Conservation (phyloP, 2,797 vertebrate genomes). For the Melanotaenia pygmaea region DNA sequence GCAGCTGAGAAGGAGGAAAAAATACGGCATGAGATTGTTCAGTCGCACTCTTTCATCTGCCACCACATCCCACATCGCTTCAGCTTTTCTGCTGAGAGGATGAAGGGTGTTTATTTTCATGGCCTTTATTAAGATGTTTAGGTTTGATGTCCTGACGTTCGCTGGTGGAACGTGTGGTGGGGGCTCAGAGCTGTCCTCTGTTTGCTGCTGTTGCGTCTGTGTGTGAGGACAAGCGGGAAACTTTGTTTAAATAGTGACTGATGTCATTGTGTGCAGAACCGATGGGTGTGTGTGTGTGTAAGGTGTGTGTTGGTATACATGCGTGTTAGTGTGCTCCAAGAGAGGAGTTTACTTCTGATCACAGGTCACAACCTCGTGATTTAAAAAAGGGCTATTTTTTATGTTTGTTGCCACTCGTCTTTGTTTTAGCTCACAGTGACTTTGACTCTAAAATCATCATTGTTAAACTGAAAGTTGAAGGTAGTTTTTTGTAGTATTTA, state of each 20-base stretch:
- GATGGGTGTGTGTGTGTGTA: neutral
- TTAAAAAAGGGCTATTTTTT: slow-evolving; percentile 80
- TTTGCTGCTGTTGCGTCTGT: neutral
- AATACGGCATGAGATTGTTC: slow-evolving; percentile 53
- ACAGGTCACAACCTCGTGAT: slow-evolving; percentile 76
- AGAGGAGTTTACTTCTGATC: slow-evolving; percentile 80
- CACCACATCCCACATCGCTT: slow-evolving; percentile 9
- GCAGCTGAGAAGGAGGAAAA: slow-evolving; percentile 2
- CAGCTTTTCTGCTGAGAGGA: slow-evolving; percentile 25
- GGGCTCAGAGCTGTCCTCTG: slow-evolving; percentile 66
- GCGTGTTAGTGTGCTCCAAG: slow-evolving; percentile 63
- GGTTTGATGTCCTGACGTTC: slow-evolving; percentile 39
- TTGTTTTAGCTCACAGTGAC: neutral
- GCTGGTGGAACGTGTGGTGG: slow-evolving; percentile 52
- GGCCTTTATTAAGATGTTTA: slow-evolving; percentile 33
- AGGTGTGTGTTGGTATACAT: slow-evolving; percentile 27
- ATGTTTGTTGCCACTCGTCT: slow-evolving; percentile 24
- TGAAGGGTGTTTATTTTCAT: slow-evolving; percentile 42
- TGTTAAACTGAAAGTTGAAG: slow-evolving; percentile 26
- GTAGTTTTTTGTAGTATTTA: slow-evolving; percentile 27
- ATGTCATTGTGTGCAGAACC: slow-evolving; percentile 24
- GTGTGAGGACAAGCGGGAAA: slow-evolving; percentile 35
- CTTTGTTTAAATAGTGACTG: slow-evolving; percentile 36
- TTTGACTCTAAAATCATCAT: neutral
- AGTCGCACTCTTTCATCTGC: slow-evolving; percentile 43